Base-by-base conservation (phyloP, 64 coral and sea anemone species). In the Trachythela sp. region DNA sequence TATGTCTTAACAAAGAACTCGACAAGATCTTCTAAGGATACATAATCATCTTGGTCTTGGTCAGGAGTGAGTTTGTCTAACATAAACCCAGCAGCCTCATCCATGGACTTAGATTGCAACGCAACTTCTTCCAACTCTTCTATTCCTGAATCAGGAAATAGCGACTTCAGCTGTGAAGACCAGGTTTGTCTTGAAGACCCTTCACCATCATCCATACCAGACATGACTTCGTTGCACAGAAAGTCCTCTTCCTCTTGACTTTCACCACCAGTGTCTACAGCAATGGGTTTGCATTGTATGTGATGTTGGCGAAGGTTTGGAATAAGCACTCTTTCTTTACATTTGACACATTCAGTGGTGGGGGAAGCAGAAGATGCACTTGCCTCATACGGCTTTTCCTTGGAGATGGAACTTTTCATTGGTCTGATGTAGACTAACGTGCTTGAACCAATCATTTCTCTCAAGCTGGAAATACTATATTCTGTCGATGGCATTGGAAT, bases 401-500 rank as follows among this genome's bases (percentile, higher is more conserved):
- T 2, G 3, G 71, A 77, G 8, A 77, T 4, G 3, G 71, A 77
- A 3, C 71, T 35, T 35, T 59, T 77, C 3, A 77, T 77, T 2
- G 71, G 32, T 32, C 71, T 4, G 71, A 77, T 77, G 29, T 89
- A 24, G 70, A 85, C 85, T 11, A 93, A n/a, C 31, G 43, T 36
- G 31, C 85, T 77, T 39, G 42, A 71, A 87, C 37, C 34, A 6
- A 84, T 38, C 29, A 56, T 26, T 6, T 87, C 38, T 84, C 40
- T 85, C 48, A 92, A 35, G 30, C 35, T 26, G 41, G 41, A 48
- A 15, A 92, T 49, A 43, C 27, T 70, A 83, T 88, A 88, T 13
- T 85, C 90, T 11, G 67, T 50, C 24, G 76, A 36, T 36, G 91
- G 91, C 24, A 92, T 92, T 36, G 86, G 51, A 1, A 56, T 54